These are phyloP conservation scores for Oxyura jamaicensis DNA, from an alignment of 2,113 vertebrate genomes.

Conservation along the genomic window DNA sequence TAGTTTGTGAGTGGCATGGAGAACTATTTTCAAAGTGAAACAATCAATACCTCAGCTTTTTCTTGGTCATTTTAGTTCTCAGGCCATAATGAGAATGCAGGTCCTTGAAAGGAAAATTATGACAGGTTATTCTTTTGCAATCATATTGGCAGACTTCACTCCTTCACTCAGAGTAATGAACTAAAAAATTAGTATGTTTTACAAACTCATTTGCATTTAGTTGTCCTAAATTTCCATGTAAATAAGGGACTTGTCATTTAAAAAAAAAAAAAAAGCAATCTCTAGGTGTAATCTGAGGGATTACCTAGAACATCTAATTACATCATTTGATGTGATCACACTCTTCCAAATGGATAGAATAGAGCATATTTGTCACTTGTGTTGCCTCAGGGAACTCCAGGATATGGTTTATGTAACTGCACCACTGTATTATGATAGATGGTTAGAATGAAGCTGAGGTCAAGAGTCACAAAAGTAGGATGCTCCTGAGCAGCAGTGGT, in stretches of 20 bases:
- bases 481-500: background rate
- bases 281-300: background rate
- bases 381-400: background rate
- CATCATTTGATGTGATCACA: background rate
- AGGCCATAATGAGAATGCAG: background rate
- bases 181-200: background rate
- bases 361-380: background rate
- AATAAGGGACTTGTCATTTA: background rate
- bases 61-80: background rate
- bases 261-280: background rate
- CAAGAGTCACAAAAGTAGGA: background rate
- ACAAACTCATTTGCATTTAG: background rate
- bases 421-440: background rate
- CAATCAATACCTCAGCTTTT: background rate
- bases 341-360: background rate
- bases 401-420: background rate
- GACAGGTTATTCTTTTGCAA: background rate
- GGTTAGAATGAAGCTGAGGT: background rate
- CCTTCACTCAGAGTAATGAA: background rate
- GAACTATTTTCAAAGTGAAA: background rate
- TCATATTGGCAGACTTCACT: background rate
- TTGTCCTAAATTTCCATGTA: background rate
- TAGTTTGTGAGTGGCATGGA: accelerated
- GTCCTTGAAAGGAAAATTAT: background rate
- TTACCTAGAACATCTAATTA: background rate